Base-by-base conservation (phyloP, 37 sponge, comb jelly and placozoan species). In the Haliclona indistincta region DNA sequence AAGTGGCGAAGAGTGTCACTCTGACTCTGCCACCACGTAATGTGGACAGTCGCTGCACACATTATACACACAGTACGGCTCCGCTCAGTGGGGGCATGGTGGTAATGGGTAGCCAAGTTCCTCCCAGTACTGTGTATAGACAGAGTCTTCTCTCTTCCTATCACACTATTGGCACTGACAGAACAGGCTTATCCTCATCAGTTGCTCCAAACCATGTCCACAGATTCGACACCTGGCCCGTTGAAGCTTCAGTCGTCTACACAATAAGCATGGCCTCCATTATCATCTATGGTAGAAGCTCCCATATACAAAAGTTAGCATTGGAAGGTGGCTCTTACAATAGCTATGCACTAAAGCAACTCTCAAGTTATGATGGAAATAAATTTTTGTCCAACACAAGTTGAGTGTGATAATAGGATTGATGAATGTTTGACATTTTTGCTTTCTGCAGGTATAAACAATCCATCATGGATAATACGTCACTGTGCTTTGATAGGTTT, bases 61-160 rank as follows among this genome's bases (percentile, higher is more conserved):
- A 79, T 42, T 90, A 90, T 45, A 81, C 79, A 6, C 82, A 81
- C 74, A 90, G 91, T 45, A 76, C 54, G 25, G 81, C 86, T 8
- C 74, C 91, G 0, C 63, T 85, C 52, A 70, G 67, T 43, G 81
- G 67, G 4, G 91, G 82, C 29, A 74, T 63, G 17, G 82, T 39
- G 0, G 73, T 81, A 23, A 73, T 65, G 36, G 91, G 91, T 0
- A 90, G 91, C 52, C 81, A 75, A 23, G 51, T 68, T 0, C 71
- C 78, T 19, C 82, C 81, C 43, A 90, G 91, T 49, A 85, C 86
- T 0, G 35, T 81, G 58, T 73, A 70, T 47, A 20, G 60, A 43
- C 69, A 56, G 17, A 90, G 91, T 61, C 55, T 73, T 5, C 33
- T 67, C 74, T 90, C 83, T 22, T 29, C 63, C 0, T 71, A 76